phyloP scores from a whole-genome alignment of 2,113 vertebrate species.

The Deroptyus accipitrinus region DNA sequence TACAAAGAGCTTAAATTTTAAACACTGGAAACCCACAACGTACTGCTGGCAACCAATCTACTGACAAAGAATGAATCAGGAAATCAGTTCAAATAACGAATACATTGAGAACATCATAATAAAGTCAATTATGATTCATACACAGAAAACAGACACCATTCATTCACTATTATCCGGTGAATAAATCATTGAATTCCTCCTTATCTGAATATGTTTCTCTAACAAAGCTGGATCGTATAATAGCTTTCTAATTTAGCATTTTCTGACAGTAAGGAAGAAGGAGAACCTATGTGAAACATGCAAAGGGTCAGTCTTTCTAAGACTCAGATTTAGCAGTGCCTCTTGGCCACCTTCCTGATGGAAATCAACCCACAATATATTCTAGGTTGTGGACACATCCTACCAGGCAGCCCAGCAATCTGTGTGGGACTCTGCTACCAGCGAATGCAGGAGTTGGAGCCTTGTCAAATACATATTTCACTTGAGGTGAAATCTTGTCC shows the following conservation, averaged over 20 bases:
- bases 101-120: conserved; percentile 54
- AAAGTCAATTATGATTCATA: conserved; percentile 52
- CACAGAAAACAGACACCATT: conserved; percentile 57
- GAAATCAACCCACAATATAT: background rate
- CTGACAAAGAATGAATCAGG: conserved; percentile 52
- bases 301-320: background rate
- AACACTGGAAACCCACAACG: conserved; percentile 1
- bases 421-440: background rate
- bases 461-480: background rate
- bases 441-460: background rate
- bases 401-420: background rate
- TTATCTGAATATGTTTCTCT: background rate
- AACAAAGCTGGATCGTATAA: conserved; percentile 1
- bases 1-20: conserved; percentile 31
- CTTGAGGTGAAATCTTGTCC: conserved; percentile 17
- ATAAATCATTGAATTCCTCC: conserved; percentile 10
- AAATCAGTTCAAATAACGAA: conserved; percentile 57
- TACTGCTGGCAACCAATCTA: background rate
- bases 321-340: background rate
- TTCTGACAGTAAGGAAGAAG: background rate
- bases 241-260: background rate
- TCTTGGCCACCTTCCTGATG: background rate
- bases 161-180: conserved; percentile 13
- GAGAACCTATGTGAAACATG: background rate
- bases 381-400: background rate